A percentile compares a stretch with the other conserved stretches of the same genome.
Conservation (phyloP, 2,888 invertebrate species). For the Synergus umbraculus region DNA sequence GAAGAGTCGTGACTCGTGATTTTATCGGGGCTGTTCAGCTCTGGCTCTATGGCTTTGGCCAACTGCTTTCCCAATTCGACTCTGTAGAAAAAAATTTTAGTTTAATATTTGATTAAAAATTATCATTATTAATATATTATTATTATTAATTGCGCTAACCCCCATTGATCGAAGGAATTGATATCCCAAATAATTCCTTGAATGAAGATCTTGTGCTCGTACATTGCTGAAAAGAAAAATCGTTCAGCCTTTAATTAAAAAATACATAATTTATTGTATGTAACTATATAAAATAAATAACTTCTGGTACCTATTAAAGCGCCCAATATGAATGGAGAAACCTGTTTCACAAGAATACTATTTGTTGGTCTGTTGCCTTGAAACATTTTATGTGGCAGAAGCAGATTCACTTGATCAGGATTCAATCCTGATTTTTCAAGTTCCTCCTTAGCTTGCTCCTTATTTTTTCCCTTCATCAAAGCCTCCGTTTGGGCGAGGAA, state of each 20-base stretch:
- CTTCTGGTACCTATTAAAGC: slow-evolving; percentile 87
- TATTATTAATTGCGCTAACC: slow-evolving; percentile 79
- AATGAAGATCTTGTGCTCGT: slow-evolving; percentile 99
- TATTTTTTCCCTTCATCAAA: slow-evolving; percentile 90
- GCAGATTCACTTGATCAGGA: slow-evolving; percentile 85
- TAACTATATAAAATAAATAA: neutral
- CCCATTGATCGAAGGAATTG: slow-evolving; percentile 99
- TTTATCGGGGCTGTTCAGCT: slow-evolving; percentile 84
- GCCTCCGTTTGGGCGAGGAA: slow-evolving; percentile 99
- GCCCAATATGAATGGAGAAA: slow-evolving; percentile 96
- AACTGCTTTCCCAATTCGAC: slow-evolving; percentile 99
- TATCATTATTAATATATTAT: too few relatives aligned
- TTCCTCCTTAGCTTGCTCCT: slow-evolving; percentile 86
- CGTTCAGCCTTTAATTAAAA: slow-evolving; percentile 26
- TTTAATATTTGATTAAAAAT: neutral
- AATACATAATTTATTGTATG: neutral
- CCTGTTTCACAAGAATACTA: slow-evolving; percentile 93
- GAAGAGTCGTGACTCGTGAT: slow-evolving; percentile 93
- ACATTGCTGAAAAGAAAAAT: slow-evolving; percentile 84
- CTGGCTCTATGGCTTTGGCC: slow-evolving; percentile 98
- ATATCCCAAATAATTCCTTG: slow-evolving; percentile 99
- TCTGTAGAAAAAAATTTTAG: slow-evolving; percentile 72
- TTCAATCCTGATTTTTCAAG: slow-evolving; percentile 88
- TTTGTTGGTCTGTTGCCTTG: slow-evolving; percentile 98
- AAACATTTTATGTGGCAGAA: slow-evolving; percentile 98